These are phyloP conservation scores for Laticauda laticaudata DNA, from an alignment of 2,113 vertebrate genomes.

Conservation along the genomic window DNA sequence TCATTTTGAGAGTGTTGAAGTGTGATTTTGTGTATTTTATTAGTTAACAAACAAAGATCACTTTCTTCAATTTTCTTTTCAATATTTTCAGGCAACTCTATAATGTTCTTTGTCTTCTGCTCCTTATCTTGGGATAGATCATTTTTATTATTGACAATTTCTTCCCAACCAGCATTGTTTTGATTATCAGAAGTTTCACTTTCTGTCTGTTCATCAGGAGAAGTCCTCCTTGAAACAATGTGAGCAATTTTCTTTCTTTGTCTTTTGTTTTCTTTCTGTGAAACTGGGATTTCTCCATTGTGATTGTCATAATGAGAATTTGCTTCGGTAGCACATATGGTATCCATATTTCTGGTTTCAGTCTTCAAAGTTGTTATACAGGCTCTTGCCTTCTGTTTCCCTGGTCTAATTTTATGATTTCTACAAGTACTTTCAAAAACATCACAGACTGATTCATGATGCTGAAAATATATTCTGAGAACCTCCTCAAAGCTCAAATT, in stretches of 20 bases:
- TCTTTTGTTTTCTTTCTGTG: background rate
- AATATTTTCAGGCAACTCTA: conserved; percentile 23
- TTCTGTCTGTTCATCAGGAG: conserved; percentile 28
- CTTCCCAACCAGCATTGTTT: conserved; percentile 69
- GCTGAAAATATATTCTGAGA: conserved; percentile 77
- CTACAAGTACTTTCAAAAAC: conserved; percentile 66
- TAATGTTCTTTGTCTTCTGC: conserved; percentile 19
- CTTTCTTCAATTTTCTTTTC: fast-evolving
- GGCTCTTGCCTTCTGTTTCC: conserved; percentile 37
- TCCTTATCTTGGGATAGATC: background rate
- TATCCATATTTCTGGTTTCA: conserved; percentile 64
- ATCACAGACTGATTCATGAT: conserved; percentile 81
- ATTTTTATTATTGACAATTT: conserved; percentile 19
- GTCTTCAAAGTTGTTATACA: conserved; percentile 86
- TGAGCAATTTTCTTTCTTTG: background rate
- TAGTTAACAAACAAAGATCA: fast-evolving
- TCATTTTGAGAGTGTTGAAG: background rate
- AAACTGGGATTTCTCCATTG: background rate
- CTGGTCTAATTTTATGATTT: background rate
- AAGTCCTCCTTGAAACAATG: conserved; percentile 25
- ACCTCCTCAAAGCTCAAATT: conserved; percentile 71
- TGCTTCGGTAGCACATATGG: conserved; percentile 54
- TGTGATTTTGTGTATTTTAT: conserved; percentile 10
- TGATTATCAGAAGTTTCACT: background rate
- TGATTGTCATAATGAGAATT: background rate